These are phyloP conservation scores for Cyclina sinensis DNA, from an alignment of 1,140 invertebrate genomes.

Conservation along the genomic window DNA sequence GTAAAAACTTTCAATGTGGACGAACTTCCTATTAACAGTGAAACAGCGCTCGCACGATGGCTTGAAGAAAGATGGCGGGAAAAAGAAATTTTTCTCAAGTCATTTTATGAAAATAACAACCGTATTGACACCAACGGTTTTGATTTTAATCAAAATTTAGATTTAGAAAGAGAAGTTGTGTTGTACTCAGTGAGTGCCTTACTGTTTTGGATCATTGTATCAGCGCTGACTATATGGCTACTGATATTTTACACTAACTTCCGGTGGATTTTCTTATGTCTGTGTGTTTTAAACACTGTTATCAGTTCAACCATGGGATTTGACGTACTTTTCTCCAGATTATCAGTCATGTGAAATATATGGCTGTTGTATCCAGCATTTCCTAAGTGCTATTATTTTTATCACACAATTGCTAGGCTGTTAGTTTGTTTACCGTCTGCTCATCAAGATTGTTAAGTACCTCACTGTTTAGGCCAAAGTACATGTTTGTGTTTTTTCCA, in stretches of 20 bases:
- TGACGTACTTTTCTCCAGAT: conserved; percentile 10
- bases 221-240: not conserved
- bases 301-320: conserved; percentile 33
- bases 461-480: not conserved
- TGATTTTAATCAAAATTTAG: conserved; percentile 25
- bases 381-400: not conserved
- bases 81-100: conserved; percentile 77
- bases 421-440: not conserved
- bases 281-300: not conserved
- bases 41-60: conserved; percentile 74
- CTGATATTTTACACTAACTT: conserved; percentile 21
- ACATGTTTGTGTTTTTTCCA: no score
- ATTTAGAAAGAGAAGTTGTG: conserved; percentile 26
- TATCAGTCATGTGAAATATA: not conserved
- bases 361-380: not conserved
- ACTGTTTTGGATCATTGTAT: conserved; percentile 15
- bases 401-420: not conserved
- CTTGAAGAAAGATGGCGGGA: conserved; percentile 76
- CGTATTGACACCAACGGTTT: not conserved
- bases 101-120: conserved; percentile 73
- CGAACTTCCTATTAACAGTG: conserved; percentile 56
- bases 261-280: conserved; percentile 3
- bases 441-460: not conserved
- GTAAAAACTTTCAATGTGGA: conserved; percentile 69
- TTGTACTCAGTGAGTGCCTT: not conserved